Percentiles rank a stretch among this genome's conserved stretches.
Conservation (phyloP, 2,113 vertebrate genomes). For the Myxocyprinus asiaticus region DNA sequence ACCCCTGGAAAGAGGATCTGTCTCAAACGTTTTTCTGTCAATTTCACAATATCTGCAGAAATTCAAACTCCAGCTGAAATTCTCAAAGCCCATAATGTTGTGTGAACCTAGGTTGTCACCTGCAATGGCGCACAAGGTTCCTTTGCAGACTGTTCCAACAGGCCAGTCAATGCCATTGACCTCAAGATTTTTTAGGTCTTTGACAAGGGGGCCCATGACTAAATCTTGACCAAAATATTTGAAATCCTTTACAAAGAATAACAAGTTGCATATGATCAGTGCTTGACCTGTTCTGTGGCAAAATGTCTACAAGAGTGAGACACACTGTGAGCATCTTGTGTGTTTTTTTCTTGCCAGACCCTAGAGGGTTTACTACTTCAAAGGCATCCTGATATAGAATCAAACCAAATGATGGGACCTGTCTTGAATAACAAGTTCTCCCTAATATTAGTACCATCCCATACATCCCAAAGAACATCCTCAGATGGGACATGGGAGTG, state of each 20-base stretch:
- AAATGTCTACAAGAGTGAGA: conserved; percentile 42
- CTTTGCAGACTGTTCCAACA: no score
- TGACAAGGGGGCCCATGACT: neutral
- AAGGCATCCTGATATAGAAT: conserved; percentile 50
- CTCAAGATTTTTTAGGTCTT: conserved; percentile 14
- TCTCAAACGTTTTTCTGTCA: neutral
- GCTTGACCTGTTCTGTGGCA: conserved; percentile 46
- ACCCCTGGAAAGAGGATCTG: neutral
- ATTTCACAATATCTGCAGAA: conserved; percentile 53
- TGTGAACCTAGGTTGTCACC: no score
- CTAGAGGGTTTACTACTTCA: conserved; percentile 39
- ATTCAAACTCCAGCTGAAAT: conserved; percentile 37
- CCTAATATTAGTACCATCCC: conserved; percentile 21
- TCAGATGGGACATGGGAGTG: conserved; percentile 8
- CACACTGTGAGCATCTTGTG: conserved; percentile 51
- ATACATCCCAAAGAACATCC: conserved; percentile 46
- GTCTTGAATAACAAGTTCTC: neutral
- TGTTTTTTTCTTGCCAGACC: conserved; percentile 49
- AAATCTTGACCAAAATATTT: conserved; percentile 42
- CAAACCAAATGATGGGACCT: conserved; percentile 9
- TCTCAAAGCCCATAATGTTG: conserved; percentile 29
- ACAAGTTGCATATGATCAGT: conserved; percentile 48
- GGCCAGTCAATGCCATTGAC: conserved; percentile 1
- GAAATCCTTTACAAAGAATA: conserved; percentile 48
- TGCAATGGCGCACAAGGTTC: no score